Conservation (phyloP, 2,797 vertebrate species). For the Clarias laeviceps region DNA sequence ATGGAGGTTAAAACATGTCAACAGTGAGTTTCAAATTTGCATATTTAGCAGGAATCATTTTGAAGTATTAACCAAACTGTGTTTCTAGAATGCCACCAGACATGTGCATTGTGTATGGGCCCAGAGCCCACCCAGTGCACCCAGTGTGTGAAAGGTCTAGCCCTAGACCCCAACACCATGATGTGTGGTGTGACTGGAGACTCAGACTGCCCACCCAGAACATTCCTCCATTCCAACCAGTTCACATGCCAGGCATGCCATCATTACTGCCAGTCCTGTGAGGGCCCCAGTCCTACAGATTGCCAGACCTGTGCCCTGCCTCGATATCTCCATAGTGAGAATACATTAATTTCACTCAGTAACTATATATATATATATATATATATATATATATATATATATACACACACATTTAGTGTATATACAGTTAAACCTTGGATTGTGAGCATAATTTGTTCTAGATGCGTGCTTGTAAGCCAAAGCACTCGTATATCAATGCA, state of each 20-base stretch:
- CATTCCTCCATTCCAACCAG: conserved; percentile 75
- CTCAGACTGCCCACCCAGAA: conserved; percentile 70
- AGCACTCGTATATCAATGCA: no score
- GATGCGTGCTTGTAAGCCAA: no score
- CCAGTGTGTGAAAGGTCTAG: conserved; percentile 75
- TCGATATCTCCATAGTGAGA: conserved; percentile 74
- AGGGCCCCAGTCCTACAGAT: conserved; percentile 64
- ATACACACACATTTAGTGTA: no score
- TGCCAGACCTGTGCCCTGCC: conserved; percentile 74
- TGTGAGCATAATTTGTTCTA: no score
- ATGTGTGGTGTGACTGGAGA: conserved; percentile 75
- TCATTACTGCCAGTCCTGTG: conserved; percentile 72
- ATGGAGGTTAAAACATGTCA: background rate
- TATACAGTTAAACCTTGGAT: no score
- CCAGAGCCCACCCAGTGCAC: conserved; percentile 75
- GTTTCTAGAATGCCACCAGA: conserved; percentile 78
- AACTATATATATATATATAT: no score
- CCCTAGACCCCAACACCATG: conserved; percentile 74
- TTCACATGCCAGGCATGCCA: conserved; percentile 79
- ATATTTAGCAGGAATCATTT: background rate
- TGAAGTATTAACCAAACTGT: background rate
- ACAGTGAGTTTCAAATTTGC: background rate
- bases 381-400: no score
- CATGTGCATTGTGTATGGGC: conserved; percentile 73
- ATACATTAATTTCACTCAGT: background rate